Evolutionary conservation across 1,140 invertebrate species (phyloP).

Genomic region (Drosophila lini): DNA sequence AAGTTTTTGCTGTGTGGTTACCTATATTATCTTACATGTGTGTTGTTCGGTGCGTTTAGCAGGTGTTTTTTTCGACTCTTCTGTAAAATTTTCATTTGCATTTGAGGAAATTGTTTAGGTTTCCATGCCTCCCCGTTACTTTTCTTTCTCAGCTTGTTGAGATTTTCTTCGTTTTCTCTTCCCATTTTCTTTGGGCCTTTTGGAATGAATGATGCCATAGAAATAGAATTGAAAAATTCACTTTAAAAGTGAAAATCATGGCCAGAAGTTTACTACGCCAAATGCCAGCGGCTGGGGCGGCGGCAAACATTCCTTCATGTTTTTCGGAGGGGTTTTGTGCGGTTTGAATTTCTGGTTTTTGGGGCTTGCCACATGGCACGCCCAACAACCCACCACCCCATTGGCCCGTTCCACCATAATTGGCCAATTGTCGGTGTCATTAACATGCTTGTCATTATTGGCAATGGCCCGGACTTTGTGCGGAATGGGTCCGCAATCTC

Average conservation of each 20-base stretch:
- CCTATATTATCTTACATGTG: constrained; percentile 13
- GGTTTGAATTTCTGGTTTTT: constrained; percentile 41
- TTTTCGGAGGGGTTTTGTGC: constrained; percentile 2
- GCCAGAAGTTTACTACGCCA: constrained; percentile 20
- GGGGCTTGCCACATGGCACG: constrained; percentile 20
- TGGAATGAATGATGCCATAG: constrained; percentile 15
- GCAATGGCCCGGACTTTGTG: constrained; percentile 17
- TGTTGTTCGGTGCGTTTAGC: constrained; percentile 41
- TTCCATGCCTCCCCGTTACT: constrained; percentile 6
- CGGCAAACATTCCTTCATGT: constrained; percentile 13
- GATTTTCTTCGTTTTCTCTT: constrained; percentile 7
- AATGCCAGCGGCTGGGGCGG: not conserved
- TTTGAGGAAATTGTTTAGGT: constrained; percentile 60
- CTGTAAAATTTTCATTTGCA: constrained; percentile 61
- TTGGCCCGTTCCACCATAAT: constrained; percentile 57
- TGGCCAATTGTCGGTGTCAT: constrained; percentile 75
- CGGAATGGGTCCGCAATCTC: constrained; percentile 35
- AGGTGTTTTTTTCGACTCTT: constrained; percentile 38
- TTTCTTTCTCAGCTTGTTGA: constrained; percentile 9
- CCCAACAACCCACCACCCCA: not conserved
- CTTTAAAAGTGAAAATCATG: constrained; percentile 46
- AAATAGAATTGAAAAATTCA: constrained; percentile 42
- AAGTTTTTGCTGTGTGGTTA: constrained; percentile 1
- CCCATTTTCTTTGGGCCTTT: constrained; percentile 2
- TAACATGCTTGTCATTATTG: constrained; percentile 69